Evolutionary conservation across 1,140 invertebrate species (phyloP).

Genomic region (Ridgeia piscesae): DNA sequence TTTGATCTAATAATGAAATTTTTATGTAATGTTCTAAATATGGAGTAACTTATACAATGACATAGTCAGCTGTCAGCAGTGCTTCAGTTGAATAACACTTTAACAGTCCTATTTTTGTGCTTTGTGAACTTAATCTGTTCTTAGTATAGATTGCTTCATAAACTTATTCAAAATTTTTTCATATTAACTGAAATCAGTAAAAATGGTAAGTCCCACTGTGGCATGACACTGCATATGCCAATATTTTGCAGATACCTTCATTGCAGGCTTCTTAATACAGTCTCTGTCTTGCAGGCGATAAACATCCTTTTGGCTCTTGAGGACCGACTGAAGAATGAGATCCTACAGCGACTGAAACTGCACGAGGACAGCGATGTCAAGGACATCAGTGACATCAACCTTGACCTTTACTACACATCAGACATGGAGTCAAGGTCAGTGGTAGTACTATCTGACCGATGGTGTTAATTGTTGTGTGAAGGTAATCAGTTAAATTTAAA

Average conservation of each 20-base stretch:
- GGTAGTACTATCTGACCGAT: no score
- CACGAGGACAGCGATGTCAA: constrained; percentile 39
- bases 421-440: constrained; percentile 44
- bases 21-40: no score
- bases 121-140: no score
- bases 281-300: constrained; percentile 4
- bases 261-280: background rate
- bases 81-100: no score
- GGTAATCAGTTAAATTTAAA: background rate
- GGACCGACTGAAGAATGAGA: constrained; percentile 43
- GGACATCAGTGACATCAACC: constrained; percentile 34
- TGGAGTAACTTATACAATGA: no score
- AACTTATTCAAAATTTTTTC: no score
- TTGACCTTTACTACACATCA: constrained; percentile 41
- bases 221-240: background rate
- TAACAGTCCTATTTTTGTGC: no score
- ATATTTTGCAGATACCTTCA: background rate
- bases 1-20: no score
- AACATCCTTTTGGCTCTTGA: constrained; percentile 49
- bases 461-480: no score
- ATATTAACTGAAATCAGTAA: no score
- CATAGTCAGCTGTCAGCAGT: no score
- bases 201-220: background rate
- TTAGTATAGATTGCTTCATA: no score
- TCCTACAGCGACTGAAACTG: constrained; percentile 35